These are phyloP conservation scores for Salticus scenicus DNA, from an alignment of 2,888 invertebrate species.

Conservation along the genomic window DNA sequence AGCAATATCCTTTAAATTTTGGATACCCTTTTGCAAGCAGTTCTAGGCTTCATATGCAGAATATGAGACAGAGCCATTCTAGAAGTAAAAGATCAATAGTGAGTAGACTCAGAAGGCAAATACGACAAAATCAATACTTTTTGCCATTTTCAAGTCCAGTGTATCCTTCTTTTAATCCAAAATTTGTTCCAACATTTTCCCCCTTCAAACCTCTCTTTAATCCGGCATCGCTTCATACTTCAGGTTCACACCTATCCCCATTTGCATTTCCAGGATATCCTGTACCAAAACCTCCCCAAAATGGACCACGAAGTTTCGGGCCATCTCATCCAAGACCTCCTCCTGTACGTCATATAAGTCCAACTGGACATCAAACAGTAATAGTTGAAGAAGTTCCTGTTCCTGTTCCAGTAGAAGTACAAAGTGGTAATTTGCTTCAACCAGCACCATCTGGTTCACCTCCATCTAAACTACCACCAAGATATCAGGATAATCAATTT, in stretches of 20 bases:
- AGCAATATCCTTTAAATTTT: constrained; percentile 22
- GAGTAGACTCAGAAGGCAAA: constrained; percentile 37
- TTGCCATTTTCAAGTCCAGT: constrained; percentile 51
- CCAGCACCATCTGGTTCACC: constrained; percentile 35
- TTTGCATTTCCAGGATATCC: constrained; percentile 38
- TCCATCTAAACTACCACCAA: constrained; percentile 15
- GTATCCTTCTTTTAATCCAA: constrained; percentile 48
- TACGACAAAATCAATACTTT: constrained; percentile 31
- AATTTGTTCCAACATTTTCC: constrained; percentile 50
- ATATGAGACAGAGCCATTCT: neutral
- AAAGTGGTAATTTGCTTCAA: constrained; percentile 32
- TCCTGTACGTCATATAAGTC: constrained; percentile 52
- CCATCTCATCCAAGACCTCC: constrained; percentile 30
- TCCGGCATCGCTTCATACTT: constrained; percentile 17
- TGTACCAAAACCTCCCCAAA: neutral
- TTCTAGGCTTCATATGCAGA: neutral
- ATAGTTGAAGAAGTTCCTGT: constrained; percentile 66
- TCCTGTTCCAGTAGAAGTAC: constrained; percentile 55
- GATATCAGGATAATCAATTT: constrained; percentile 33
- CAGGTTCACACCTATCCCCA: constrained; percentile 32
- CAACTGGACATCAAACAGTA: constrained; percentile 52
- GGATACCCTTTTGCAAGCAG: constrained; percentile 40
- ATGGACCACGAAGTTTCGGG: constrained; percentile 10
- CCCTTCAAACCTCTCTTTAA: constrained; percentile 43
- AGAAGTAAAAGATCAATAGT: constrained; percentile 41